Percentiles rank a stretch among this genome's conserved stretches.
These are phyloP conservation scores for Cylloceria caligata DNA, from an alignment of 2,888 invertebrate species.

Conservation along the genomic window DNA sequence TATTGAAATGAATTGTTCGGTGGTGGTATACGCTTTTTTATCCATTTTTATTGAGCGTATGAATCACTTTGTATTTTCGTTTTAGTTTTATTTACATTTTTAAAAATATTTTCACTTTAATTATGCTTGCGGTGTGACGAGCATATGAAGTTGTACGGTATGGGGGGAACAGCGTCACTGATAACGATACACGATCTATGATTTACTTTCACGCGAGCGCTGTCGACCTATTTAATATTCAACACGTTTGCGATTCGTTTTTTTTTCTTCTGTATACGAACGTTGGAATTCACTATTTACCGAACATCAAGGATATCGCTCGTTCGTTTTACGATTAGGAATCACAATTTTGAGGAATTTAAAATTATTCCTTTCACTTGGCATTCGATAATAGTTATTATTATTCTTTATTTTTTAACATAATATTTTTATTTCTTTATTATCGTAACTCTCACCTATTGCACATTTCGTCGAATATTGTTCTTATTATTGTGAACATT, in stretches of 20 bases:
- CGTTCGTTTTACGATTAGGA: constrained; percentile 51
- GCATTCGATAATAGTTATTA: constrained; percentile 26
- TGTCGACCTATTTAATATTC: constrained; percentile 12
- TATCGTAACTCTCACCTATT: constrained; percentile 22
- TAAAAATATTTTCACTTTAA: constrained; percentile 33
- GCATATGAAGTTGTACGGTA: constrained; percentile 23
- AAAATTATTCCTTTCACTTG: constrained; percentile 39
- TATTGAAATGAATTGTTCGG: constrained; percentile 54
- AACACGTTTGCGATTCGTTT: constrained; percentile 13
- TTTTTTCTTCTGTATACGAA: constrained; percentile 9
- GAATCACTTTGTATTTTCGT: constrained; percentile 43
- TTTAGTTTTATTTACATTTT: constrained; percentile 33
- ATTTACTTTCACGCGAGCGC: constrained; percentile 26
- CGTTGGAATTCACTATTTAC: constrained; percentile 16
- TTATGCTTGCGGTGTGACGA: constrained; percentile 26
- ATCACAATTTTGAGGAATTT: constrained; percentile 56
- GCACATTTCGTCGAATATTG: constrained; percentile 25
- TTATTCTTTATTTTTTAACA: constrained; percentile 27
- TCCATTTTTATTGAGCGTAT: constrained; percentile 65
- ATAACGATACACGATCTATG: constrained; percentile 30
- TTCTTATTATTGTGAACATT: constrained; percentile 14
- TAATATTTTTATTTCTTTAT: constrained; percentile 40
- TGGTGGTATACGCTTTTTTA: constrained; percentile 62
- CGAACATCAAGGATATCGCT: neutral
- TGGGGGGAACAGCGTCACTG: constrained; percentile 25